Conservation (phyloP, 2,888 invertebrate species). For the Drosophila tripunctata region DNA sequence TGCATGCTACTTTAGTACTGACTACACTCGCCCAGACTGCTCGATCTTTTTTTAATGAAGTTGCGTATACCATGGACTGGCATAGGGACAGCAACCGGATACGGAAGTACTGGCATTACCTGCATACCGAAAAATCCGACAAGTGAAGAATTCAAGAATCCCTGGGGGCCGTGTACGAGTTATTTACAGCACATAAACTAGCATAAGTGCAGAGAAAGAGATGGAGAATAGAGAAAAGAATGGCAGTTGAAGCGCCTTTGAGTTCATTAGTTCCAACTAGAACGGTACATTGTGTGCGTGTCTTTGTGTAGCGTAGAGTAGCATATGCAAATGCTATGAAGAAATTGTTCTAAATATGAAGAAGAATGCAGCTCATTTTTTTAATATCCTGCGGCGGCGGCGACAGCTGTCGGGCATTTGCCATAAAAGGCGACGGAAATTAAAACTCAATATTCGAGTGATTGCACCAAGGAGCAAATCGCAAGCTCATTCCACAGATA, state of each 20-base stretch:
- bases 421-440: slow-evolving; percentile 69
- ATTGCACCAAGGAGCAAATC: slow-evolving; percentile 48
- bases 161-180: slow-evolving; percentile 31
- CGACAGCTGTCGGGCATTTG: slow-evolving; percentile 62
- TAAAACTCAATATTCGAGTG: slow-evolving; percentile 78
- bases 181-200: slow-evolving; percentile 64
- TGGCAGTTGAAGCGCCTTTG: slow-evolving; percentile 26
- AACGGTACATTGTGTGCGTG: too few relatives aligned
- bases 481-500: background rate
- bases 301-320: too few relatives aligned
- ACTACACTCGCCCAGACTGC: background rate
- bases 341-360: slow-evolving; percentile 28
- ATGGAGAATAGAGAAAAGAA: background rate
- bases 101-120: slow-evolving; percentile 68
- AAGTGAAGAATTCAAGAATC: too few relatives aligned
- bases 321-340: slow-evolving; percentile 21
- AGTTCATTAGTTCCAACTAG: slow-evolving; percentile 64
- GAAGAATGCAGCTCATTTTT: slow-evolving; percentile 63
- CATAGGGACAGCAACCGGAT: slow-evolving; percentile 18
- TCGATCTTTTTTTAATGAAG: slow-evolving; percentile 60
- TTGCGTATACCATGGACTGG: slow-evolving; percentile 52
- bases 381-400: slow-evolving; percentile 74
- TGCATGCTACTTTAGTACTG: slow-evolving; percentile 15
- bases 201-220: slow-evolving; percentile 30
- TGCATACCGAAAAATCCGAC: slow-evolving; percentile 47